Evolutionary conservation across 1,140 invertebrate species (phyloP).

Genomic region (Archivesica marissinica): DNA sequence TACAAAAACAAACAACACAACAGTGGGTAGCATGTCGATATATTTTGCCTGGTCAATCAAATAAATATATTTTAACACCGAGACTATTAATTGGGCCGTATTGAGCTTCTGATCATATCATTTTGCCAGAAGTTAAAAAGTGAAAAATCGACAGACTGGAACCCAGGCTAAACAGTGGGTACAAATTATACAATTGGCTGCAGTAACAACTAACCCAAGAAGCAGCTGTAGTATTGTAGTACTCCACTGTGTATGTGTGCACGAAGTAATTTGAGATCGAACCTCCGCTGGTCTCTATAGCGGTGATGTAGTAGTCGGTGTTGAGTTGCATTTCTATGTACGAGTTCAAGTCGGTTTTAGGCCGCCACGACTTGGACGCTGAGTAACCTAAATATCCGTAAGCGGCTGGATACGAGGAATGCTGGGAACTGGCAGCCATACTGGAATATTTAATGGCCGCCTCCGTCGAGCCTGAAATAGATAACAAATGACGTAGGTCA

Average conservation of each 20-base stretch:
- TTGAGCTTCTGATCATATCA: no score
- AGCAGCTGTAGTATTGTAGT: constrained; percentile 40
- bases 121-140: no score
- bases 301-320: constrained; percentile 44
- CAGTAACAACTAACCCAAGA: constrained; percentile 34
- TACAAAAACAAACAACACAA: no score
- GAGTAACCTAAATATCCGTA: constrained; percentile 40
- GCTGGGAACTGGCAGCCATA: constrained; percentile 1
- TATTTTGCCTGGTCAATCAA: no score
- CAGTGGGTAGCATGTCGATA: no score
- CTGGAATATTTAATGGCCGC: neutral
- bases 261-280: constrained; percentile 31
- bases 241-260: constrained; percentile 40
- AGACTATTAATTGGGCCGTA: no score
- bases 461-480: constrained; percentile 29
- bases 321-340: constrained; percentile 38
- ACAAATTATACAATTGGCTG: neutral
- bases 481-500: no score
- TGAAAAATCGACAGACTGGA: no score
- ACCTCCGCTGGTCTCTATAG: constrained; percentile 41
- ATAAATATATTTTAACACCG: no score
- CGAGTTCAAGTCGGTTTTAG: neutral
- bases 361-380: constrained; percentile 16
- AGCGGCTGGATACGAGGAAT: constrained; percentile 10
- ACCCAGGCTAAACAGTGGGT: no score